Percentiles rank a stretch among this genome's conserved stretches.
These are phyloP conservation scores for Rhagoletis zephyria DNA, from an alignment of 1,140 invertebrate species.

Conservation along the genomic window DNA sequence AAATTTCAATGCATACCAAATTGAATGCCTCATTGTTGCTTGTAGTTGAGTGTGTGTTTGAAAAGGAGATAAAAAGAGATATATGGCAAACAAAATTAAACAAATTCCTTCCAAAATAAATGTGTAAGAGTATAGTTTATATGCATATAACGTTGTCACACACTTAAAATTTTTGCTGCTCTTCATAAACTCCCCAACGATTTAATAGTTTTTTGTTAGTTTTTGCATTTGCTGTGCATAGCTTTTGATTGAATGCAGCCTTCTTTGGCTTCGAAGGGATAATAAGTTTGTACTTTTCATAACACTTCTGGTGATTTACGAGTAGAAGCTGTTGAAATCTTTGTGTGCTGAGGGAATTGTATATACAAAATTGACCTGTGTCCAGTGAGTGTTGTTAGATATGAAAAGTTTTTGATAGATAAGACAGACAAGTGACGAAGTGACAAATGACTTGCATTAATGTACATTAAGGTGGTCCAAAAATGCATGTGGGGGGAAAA, in stretches of 20 bases:
- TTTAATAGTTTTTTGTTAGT: neutral
- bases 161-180: neutral
- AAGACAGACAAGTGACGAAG: too few species aligned
- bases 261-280: neutral
- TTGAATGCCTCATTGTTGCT: neutral
- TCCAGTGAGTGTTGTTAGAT: too few species aligned
- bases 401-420: too few species aligned
- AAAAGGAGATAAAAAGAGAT: neutral
- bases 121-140: neutral
- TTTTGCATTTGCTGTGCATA: neutral
- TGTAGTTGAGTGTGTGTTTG: neutral
- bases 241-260: neutral
- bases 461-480: too few species aligned
- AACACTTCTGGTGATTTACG: neutral
- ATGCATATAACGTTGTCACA: neutral
- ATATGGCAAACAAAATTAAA: neutral
- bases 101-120: neutral
- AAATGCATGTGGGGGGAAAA: too few species aligned
- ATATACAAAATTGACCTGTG: too few species aligned
- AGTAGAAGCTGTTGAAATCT: neutral
- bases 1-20: conserved; percentile 42
- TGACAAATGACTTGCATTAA: too few species aligned
- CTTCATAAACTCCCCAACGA: neutral
- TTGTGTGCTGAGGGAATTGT: too few species aligned
- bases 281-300: neutral